Base-by-base conservation (phyloP, 92 coral and sea anemone genomes). In the Actinernus sp. region DNA sequence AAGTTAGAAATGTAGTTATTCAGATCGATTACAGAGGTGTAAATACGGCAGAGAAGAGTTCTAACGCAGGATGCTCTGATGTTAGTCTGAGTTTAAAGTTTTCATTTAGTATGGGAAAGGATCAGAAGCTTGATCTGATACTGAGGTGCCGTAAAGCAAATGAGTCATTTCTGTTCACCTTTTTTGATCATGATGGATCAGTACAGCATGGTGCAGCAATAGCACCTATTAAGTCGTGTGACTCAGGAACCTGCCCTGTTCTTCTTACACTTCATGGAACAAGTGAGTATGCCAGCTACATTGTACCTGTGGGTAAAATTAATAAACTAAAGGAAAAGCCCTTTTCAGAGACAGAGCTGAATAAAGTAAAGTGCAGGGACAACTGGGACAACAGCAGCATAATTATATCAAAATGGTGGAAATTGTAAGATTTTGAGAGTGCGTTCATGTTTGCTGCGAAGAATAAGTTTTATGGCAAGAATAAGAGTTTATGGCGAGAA, bases 171-270 rank as follows among this genome's bases (percentile, higher is more conserved):
- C 54, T 95, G 67, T 91, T 95, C 47, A 95, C 99, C 0, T 95
- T 95, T 60, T 30, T 76, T 63, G 97, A 95, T 59, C 99, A 95
- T 56, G 99, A 95, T 84, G 97, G 92, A 3, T 95, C 99, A 16
- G 73, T 95, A n/a, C 99, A 95, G 55, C 94, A 87, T 75, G 99
- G 78, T 11, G 99, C 99, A 17, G 83, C 95, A 1, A 91, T 95
- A 59, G 52, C 76, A 28, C 99, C 99, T 24, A 55, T 93, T 46
- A 73, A 71, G 55, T 50, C 84, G 14, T 76, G 83, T 48, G n/a
- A 59, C 9, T 68, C 86, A 26, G 61, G 84, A 40, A 49, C 21
- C 1, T 95, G 97, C 33, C 97, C 97, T 14, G 95, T 88, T 19
- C 56, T 95, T 33, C 49, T 95, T 49, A 87, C 99, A 4, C 84